Conservation (phyloP, 2,888 invertebrate species). For the Argyresthia albistria region DNA sequence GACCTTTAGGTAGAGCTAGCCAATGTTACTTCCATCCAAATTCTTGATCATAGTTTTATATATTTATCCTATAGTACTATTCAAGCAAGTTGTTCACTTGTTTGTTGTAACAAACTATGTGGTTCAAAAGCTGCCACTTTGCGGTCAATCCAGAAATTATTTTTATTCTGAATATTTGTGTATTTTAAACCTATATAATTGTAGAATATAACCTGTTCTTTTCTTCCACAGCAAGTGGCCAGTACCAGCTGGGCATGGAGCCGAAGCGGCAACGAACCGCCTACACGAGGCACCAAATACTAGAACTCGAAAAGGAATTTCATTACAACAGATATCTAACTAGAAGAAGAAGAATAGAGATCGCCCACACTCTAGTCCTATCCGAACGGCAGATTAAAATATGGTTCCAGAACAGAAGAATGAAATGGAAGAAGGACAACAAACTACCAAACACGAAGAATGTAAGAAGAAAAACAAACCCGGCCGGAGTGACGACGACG, state of each 20-base stretch:
- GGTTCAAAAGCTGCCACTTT: too few species aligned
- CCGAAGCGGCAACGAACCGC: conserved; percentile 97
- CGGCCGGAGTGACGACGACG: conserved; percentile 78
- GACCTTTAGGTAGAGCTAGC: too few species aligned
- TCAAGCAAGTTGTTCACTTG: too few species aligned
- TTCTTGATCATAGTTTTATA: too few species aligned
- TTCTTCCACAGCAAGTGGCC: conserved; percentile 84
- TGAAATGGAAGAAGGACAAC: conserved; percentile 86
- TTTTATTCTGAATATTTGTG: too few species aligned
- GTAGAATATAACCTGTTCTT: conserved; percentile 18
- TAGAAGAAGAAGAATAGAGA: conserved; percentile 94
- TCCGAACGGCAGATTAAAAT: conserved; percentile 92
- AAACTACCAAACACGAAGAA: conserved; percentile 89
- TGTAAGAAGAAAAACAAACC: conserved; percentile 82
- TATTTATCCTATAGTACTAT: too few species aligned
- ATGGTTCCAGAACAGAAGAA: conserved; percentile 89
- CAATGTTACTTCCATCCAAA: too few species aligned
- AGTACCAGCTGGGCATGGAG: conserved; percentile 93
- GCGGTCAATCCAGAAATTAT: too few species aligned
- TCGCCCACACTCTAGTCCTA: conserved; percentile 95
- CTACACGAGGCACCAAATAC: conserved; percentile 97
- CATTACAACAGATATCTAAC: conserved; percentile 98
- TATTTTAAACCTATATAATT: not conserved
- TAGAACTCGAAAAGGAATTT: conserved; percentile 98
- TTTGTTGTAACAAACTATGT: too few species aligned